These are phyloP conservation scores for Trilocha varians DNA, from an alignment of 2,888 invertebrate genomes.

Conservation along the genomic window DNA sequence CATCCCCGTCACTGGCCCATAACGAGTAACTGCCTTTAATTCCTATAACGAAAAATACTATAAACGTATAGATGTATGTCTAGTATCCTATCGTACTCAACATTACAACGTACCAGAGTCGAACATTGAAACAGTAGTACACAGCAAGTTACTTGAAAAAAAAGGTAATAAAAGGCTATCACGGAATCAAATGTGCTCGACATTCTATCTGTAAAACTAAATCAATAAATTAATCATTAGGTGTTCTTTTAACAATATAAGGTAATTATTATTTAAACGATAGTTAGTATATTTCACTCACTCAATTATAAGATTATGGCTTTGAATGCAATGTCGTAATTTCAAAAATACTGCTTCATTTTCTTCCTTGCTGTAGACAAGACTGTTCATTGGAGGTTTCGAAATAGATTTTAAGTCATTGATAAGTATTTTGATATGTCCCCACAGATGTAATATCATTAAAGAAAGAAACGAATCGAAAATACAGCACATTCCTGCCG, in stretches of 20 bases:
- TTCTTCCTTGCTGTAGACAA: not conserved
- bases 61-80: no score
- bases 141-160: conserved; percentile 7
- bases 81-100: no score
- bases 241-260: not conserved
- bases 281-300: not conserved
- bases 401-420: no score
- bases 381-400: no score
- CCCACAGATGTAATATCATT: no score
- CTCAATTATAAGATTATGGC: not conserved
- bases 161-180: conserved; percentile 4
- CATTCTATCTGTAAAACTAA: not conserved
- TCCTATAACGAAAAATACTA: not conserved
- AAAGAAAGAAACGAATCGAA: no score
- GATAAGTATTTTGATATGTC: no score
- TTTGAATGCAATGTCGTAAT: not conserved
- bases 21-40: not conserved
- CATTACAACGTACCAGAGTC: not conserved
- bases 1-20: conserved; percentile 6
- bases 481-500: no score
- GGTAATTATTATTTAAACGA: not conserved
- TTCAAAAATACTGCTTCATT: not conserved
- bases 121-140: conserved; percentile 8
- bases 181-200: not conserved
- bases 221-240: no score